Percentiles rank a stretch among this genome's conserved stretches.
Evolutionary conservation across 2,888 invertebrate genomes (phyloP).

Genomic region (Apamea anceps): DNA sequence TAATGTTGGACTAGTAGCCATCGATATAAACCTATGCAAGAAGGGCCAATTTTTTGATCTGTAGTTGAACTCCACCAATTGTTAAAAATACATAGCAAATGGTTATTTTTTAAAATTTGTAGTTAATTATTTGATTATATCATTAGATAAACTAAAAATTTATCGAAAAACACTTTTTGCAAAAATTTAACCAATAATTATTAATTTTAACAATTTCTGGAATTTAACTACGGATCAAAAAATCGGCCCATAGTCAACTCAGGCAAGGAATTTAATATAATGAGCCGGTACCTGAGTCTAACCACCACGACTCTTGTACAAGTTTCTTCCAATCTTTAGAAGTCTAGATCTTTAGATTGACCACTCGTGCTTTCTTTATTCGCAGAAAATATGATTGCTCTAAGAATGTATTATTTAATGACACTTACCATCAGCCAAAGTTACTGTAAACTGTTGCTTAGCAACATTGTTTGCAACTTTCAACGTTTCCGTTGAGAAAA

Average conservation of each 20-base stretch:
- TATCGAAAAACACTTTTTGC: too few relatives aligned
- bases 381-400: background rate
- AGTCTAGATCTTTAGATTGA: background rate
- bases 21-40: background rate
- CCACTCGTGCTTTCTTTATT: background rate
- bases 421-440: conserved; percentile 78
- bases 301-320: background rate
- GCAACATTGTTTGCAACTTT: conserved; percentile 87
- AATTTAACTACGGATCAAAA: too few relatives aligned
- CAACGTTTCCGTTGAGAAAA: conserved; percentile 83
- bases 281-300: background rate
- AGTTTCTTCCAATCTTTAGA: too few relatives aligned
- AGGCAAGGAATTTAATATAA: background rate
- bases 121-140: too few relatives aligned
- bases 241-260: too few relatives aligned
- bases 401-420: background rate
- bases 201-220: too few relatives aligned
- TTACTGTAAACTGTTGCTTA: conserved; percentile 86
- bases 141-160: too few relatives aligned
- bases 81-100: too few relatives aligned
- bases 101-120: too few relatives aligned
- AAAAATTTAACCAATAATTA: too few relatives aligned
- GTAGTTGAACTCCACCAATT: too few relatives aligned
- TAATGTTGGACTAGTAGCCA: background rate
- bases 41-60: too few relatives aligned